Evolutionary conservation across 1,140 invertebrate genomes (phyloP).

Genomic region (Caenorhabditis latens): DNA sequence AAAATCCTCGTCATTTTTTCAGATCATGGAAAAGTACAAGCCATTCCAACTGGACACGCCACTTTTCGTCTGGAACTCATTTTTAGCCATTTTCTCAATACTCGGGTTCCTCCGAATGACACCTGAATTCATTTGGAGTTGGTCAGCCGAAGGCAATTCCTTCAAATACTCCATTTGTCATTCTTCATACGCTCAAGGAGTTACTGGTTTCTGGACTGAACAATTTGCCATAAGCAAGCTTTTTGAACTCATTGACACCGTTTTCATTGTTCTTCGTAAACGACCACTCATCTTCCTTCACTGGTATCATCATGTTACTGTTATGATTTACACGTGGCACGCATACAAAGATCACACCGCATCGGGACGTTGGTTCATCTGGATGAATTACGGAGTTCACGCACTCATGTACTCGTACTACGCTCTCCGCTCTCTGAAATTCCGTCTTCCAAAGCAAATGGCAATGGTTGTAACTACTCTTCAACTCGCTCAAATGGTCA

Average conservation of each 20-base stretch:
- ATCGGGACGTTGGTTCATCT: constrained; percentile 95
- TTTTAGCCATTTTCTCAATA: constrained; percentile 88
- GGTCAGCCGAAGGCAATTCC: constrained; percentile 68
- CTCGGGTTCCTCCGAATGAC: constrained; percentile 82
- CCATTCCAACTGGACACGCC: constrained; percentile 81
- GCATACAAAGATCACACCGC: constrained; percentile 95
- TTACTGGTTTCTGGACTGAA: constrained; percentile 91
- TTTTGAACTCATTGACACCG: constrained; percentile 76
- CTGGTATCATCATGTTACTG: constrained; percentile 82
- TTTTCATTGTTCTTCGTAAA: constrained; percentile 77
- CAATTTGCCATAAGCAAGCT: constrained; percentile 77
- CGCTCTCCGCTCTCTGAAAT: constrained; percentile 86
- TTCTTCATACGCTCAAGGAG: constrained; percentile 85
- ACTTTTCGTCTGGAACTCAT: constrained; percentile 94
- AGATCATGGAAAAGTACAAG: constrained; percentile 76
- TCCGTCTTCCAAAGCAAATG: constrained; percentile 87
- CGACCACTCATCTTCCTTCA: constrained; percentile 76
- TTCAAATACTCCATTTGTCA: constrained; percentile 76
- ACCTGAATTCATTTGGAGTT: constrained; percentile 74
- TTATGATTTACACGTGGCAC: constrained; percentile 96
- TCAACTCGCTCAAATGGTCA: constrained; percentile 94
- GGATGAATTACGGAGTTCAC: constrained; percentile 99
- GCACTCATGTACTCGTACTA: constrained; percentile 98
- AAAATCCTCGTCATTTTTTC: constrained; percentile 42
- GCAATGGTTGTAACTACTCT: constrained; percentile 92